Evolutionary conservation across 2,797 vertebrate species (phyloP).

Genomic region (Chaetophractus vellerosus): DNA sequence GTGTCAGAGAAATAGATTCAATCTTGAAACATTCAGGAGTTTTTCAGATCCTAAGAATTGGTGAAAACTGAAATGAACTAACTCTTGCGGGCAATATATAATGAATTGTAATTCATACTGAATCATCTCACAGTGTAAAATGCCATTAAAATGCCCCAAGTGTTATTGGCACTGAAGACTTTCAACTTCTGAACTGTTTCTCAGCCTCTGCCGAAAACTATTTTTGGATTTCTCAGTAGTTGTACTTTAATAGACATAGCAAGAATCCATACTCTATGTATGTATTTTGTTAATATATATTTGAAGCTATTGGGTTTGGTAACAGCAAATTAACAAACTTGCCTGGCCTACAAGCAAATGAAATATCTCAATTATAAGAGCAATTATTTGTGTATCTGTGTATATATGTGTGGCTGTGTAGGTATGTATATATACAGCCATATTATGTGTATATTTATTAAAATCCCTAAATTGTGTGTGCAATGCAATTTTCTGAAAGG

Average conservation of each 20-base stretch:
- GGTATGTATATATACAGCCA: constrained; percentile 65
- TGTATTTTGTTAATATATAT: constrained; percentile 43
- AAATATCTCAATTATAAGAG: constrained; percentile 74
- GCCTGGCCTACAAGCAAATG: constrained; percentile 64
- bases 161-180: constrained; percentile 24
- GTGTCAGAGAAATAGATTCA: neutral
- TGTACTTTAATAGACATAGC: constrained; percentile 33
- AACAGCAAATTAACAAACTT: constrained; percentile 62
- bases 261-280: neutral
- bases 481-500: constrained; percentile 69
- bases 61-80: constrained; percentile 71
- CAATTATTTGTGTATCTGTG: constrained; percentile 72
- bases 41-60: constrained; percentile 65
- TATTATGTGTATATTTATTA: constrained; percentile 84
- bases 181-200: constrained; percentile 58
- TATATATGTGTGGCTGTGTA: constrained; percentile 68
- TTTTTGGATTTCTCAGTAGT: constrained; percentile 53
- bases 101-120: constrained; percentile 66
- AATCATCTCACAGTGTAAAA: constrained; percentile 73
- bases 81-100: constrained; percentile 41
- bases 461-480: constrained; percentile 79
- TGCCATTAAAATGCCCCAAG: constrained; percentile 53
- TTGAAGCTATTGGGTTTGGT: constrained; percentile 58
- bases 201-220: constrained; percentile 64
- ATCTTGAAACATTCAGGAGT: constrained; percentile 22